Percentiles rank a stretch among this genome's conserved stretches.
These are phyloP conservation scores for Sus cebifrons DNA, from an alignment of 2,797 vertebrate species.

Conservation along the genomic window DNA sequence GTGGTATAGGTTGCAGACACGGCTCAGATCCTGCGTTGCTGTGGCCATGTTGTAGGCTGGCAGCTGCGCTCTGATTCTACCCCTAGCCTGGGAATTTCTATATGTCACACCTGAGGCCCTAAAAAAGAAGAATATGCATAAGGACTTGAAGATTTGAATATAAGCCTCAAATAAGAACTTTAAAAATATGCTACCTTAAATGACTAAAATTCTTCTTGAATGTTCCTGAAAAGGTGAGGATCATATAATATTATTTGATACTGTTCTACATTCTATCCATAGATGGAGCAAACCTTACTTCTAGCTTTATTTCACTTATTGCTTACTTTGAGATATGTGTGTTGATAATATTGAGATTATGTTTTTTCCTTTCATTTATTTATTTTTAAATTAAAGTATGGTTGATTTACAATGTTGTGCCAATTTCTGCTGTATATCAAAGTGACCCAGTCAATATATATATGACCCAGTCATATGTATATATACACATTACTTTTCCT, in stretches of 20 bases:
- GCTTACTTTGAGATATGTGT: background rate
- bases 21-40: too few relatives aligned
- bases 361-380: background rate
- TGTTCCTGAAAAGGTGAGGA: background rate
- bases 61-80: too few relatives aligned
- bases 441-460: too few relatives aligned
- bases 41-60: too few relatives aligned
- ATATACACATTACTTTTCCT: too few relatives aligned
- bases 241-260: background rate
- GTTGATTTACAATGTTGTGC: too few relatives aligned
- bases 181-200: background rate
- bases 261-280: slow-evolving; percentile 1
- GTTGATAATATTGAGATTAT: background rate
- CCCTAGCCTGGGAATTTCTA: too few relatives aligned
- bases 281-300: background rate
- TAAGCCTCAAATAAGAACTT: background rate
- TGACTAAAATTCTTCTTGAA: background rate
- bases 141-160: background rate
- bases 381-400: too few relatives aligned
- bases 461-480: too few relatives aligned
- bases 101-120: too few relatives aligned
- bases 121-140: background rate
- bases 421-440: too few relatives aligned
- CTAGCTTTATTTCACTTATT: background rate
- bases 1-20: too few relatives aligned